Conservation (phyloP, 2,113 vertebrate species). For the Strix aluco region DNA sequence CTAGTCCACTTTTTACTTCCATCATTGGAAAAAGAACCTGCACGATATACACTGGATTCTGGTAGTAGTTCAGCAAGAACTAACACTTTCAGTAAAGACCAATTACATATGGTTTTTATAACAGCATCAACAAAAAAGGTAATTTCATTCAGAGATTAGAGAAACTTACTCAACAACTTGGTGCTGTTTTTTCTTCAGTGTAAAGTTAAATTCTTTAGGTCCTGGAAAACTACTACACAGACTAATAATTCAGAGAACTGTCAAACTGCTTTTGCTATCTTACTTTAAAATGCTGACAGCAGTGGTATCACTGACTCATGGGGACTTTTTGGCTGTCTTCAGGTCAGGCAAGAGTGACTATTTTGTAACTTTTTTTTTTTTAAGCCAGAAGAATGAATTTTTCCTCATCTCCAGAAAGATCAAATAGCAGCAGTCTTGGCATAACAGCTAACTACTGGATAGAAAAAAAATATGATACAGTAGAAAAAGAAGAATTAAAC, state of each 20-base stretch:
- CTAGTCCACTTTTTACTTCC: background rate
- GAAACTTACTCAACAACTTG: background rate
- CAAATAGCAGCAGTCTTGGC: background rate
- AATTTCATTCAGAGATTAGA: background rate
- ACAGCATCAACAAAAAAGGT: background rate
- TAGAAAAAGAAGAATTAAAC: background rate
- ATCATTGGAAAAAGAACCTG: background rate
- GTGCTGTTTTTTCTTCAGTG: background rate
- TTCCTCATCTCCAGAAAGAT: background rate
- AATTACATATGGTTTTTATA: background rate
- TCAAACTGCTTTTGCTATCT: background rate
- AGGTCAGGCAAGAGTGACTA: background rate
- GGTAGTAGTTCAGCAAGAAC: background rate
- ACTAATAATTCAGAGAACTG: background rate
- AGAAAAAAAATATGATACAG: background rate
- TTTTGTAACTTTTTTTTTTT: background rate
- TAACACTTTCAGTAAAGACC: background rate
- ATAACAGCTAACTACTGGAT: background rate
- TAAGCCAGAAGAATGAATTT: background rate
- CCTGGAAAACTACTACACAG: background rate
- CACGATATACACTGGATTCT: background rate
- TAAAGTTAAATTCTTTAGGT: background rate
- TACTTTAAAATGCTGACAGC: background rate
- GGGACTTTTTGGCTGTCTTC: background rate
- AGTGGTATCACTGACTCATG: background rate